Percentiles rank a stretch among this genome's conserved stretches.
Conservation (phyloP, 2,888 invertebrate species). For the Euzophera pinguis region DNA sequence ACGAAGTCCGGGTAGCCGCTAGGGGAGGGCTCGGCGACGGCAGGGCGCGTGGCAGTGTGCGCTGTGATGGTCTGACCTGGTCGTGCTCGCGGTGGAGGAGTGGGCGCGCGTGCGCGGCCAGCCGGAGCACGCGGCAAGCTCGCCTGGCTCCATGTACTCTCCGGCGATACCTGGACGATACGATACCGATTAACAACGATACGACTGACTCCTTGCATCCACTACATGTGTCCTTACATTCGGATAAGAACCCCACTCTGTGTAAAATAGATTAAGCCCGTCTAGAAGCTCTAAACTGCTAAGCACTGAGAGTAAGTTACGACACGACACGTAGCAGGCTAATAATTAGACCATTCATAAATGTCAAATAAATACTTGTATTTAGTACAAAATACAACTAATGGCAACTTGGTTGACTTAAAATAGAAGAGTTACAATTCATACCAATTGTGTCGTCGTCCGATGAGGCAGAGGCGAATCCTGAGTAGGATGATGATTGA, state of each 20-base stretch:
- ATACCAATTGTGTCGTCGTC: slow-evolving; percentile 79
- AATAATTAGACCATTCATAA: too few species aligned
- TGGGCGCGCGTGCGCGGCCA: slow-evolving; percentile 71
- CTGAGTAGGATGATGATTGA: slow-evolving; percentile 80
- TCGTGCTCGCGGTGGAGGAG: slow-evolving; percentile 71
- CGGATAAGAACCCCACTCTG: too few species aligned
- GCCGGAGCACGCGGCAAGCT: slow-evolving; percentile 54
- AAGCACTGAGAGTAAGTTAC: too few species aligned
- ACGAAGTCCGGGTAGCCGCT: slow-evolving; percentile 73
- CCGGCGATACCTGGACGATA: slow-evolving; percentile 67
- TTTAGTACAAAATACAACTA: too few species aligned
- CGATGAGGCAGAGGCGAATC: slow-evolving; percentile 80
- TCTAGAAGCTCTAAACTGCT: too few species aligned
- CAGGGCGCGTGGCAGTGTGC: slow-evolving; percentile 60
- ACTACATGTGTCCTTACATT: too few species aligned
- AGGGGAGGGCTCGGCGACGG: slow-evolving; percentile 58
- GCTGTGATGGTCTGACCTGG: slow-evolving; percentile 65
- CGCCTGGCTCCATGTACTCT: slow-evolving; percentile 76
- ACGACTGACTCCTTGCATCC: too few species aligned
- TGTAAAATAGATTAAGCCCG: too few species aligned
- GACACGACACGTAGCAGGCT: too few species aligned
- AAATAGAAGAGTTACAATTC: slow-evolving; percentile 20
- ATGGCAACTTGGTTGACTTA: background rate
- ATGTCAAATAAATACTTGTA: too few species aligned
- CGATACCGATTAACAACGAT: background rate